Percentiles rank a stretch among this genome's conserved stretches.
These are phyloP conservation scores for Puffinus mauretanicus DNA, from an alignment of 2,113 vertebrate species.

Conservation along the genomic window DNA sequence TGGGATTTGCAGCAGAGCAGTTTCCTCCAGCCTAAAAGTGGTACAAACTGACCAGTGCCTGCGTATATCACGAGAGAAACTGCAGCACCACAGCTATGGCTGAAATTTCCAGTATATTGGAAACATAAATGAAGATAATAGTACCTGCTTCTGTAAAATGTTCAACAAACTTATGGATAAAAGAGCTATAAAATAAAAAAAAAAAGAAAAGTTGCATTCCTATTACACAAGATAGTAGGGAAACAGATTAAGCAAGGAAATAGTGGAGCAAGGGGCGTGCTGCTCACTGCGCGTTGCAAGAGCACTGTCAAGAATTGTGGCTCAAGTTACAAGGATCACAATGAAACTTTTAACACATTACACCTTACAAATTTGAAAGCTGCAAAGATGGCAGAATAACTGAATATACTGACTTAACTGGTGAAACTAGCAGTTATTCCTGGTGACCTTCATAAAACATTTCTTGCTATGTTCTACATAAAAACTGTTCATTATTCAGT, in stretches of 20 bases:
- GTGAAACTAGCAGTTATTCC: not conserved
- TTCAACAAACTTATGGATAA: not conserved
- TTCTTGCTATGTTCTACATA: not conserved
- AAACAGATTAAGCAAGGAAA: not conserved
- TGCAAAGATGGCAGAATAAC: not conserved
- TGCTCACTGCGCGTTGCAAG: not conserved
- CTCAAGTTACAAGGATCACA: not conserved
- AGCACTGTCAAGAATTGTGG: not conserved
- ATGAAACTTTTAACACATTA: not conserved
- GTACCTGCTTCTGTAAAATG: not conserved
- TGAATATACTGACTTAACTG: not conserved
- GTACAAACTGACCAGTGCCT: not conserved
- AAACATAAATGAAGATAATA: not conserved
- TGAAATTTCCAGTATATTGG: not conserved
- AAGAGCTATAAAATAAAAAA: not conserved
- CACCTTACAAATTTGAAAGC: not conserved
- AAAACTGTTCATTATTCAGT: not conserved
- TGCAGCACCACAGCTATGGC: not conserved
- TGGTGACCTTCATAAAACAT: not conserved
- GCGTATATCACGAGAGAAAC: accelerated
- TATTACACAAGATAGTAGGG: not conserved
- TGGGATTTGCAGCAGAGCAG: not conserved
- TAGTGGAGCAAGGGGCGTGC: not conserved
- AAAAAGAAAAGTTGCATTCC: not conserved
- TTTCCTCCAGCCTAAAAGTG: not conserved